Evolutionary conservation across 2,797 vertebrate genomes (phyloP), one percentile per base, ranked within the genome.

Genomic region (Semotilus atromaculatus): DNA sequence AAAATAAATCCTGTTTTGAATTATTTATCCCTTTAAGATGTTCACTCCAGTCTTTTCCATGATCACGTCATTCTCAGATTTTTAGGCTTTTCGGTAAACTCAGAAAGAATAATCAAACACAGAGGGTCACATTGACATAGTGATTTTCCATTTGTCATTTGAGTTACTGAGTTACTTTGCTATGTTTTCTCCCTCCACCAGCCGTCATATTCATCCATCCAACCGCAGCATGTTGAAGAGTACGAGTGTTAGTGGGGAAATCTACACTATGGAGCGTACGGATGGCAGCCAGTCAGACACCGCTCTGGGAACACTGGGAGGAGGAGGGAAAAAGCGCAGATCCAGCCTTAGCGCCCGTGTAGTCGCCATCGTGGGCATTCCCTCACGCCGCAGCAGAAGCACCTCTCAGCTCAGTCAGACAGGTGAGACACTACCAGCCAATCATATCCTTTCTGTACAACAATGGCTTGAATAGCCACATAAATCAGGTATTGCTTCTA

Each of bases 271-370:
- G 94, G 98, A 99, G 89, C 97, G 96, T 80, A 96, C 96, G 23
- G 98, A 99, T 1, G 98, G 98, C 92, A 99, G 98, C 91, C 98
- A 99, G 92, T 99, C 98, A 0, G 98, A 99, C 93, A 99, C 98
- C 0, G 98, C 97, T 23, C 96, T 99, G 87, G 98, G 98, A 68
- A 96, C 93, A 53, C 94, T 98, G 45, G 97, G 97, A 82, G 94
- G 94, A 81, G 96, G 96, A 81, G 96, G 96, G 90, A 99, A 99
- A 96, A 98, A 98, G 90, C 96, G 98, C 71, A 96, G 98, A 75
- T 97, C 97, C 62, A 99, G 98, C 92, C 94, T 99, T 91, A 98
- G 98, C 90, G 97, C 98, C 90, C 97, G 97, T 64, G 97, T 99
- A 86, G 98, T 97, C 29, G 96, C 97, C 94, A 98, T 99, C 60